phyloP scores from a whole-genome alignment of 2,113 vertebrate genomes.

The Danio rerio region GRCz12tu NC_133189.1:36697001-36697500 shows the following conservation, averaged over 20 bases:
- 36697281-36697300: slow-evolving; percentile 15
- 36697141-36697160: neutral
- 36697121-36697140: neutral
- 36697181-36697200: neutral
- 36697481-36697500: slow-evolving; percentile 6
- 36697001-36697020: too few relatives aligned
- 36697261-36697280: slow-evolving; percentile 24
- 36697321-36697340: neutral
- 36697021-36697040: too few relatives aligned
- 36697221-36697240: neutral
- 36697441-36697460: neutral
- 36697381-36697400: slow-evolving; percentile 4
- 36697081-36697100: too few relatives aligned
- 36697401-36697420: neutral
- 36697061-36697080: too few relatives aligned
- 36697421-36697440: slow-evolving; percentile 33
- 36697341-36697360: neutral
- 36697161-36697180: neutral
- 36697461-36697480: slow-evolving; percentile 24
- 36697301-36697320: neutral
- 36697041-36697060: too few relatives aligned
- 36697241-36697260: slow-evolving; percentile 10
- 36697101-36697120: neutral
- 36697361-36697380: slow-evolving; percentile 8
- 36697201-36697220: slow-evolving; percentile 4